These are phyloP conservation scores for Digitonthophagus gazella DNA, from an alignment of 2,888 invertebrate species.

Conservation along the genomic window DNA sequence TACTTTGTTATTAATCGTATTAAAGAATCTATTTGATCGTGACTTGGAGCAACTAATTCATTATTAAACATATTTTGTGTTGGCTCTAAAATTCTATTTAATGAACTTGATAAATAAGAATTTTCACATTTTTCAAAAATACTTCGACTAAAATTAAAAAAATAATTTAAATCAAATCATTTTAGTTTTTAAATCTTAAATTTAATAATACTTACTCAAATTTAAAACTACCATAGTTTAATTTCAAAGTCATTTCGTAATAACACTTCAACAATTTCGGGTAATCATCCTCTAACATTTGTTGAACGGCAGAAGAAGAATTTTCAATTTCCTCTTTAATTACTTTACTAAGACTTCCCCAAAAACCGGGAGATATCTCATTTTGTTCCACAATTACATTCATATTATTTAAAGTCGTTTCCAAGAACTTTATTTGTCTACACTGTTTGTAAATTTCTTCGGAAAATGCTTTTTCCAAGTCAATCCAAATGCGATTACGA, in stretches of 20 bases:
- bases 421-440: conserved; percentile 57
- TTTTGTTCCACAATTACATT: conserved; percentile 53
- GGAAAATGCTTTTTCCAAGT: conserved; percentile 82
- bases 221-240: conserved; percentile 61
- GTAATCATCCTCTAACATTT: conserved; percentile 84
- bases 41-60: conserved; percentile 65
- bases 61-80: conserved; percentile 79
- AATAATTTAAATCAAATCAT: conserved; percentile 2
- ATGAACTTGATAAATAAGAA: conserved; percentile 78
- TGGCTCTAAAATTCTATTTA: conserved; percentile 79
- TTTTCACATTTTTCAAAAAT: conserved; percentile 75
- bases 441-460: conserved; percentile 70
- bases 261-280: conserved; percentile 81
- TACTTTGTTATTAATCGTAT: conserved; percentile 66
- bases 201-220: conserved; percentile 56
- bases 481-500: conserved; percentile 77
- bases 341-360: conserved; percentile 54
- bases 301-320: conserved; percentile 62
- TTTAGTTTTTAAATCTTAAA: neutral
- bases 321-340: conserved; percentile 56
- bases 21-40: conserved; percentile 74
- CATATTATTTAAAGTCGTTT: conserved; percentile 52
- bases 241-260: conserved; percentile 69
- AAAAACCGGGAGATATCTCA: conserved; percentile 55
- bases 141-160: conserved; percentile 49